Percentiles rank a stretch among this genome's conserved stretches.
Evolutionary conservation across 2,797 vertebrate species (phyloP).

Genomic region (Agapornis canus): DNA sequence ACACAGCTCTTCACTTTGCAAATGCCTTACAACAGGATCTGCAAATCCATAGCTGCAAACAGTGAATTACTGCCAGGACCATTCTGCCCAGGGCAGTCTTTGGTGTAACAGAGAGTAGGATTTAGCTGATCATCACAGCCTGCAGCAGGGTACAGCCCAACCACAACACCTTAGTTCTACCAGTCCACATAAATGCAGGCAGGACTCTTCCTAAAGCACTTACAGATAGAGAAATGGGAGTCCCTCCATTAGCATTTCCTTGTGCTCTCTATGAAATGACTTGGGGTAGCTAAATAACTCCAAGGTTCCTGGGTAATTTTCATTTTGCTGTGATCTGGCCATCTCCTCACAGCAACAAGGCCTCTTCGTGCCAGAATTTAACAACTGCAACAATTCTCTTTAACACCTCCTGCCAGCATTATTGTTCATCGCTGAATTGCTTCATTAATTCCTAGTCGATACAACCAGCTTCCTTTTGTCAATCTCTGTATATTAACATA

Average conservation of each 20-base stretch:
- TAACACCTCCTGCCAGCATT: conserved; percentile 60
- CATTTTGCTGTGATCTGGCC: neutral
- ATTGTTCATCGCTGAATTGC: conserved; percentile 64
- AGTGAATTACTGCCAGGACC: neutral
- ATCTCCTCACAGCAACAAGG: conserved; percentile 27
- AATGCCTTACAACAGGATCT: neutral
- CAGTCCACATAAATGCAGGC: rapidly evolving
- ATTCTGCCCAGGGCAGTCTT: neutral
- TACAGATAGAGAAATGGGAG: neutral
- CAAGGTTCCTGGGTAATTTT: neutral
- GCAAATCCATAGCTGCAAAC: neutral
- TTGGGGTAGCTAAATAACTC: neutral
- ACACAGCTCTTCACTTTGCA: neutral
- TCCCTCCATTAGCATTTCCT: neutral
- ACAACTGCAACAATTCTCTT: conserved; percentile 61
- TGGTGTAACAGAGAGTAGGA: rapidly evolving
- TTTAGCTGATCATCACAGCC: neutral
- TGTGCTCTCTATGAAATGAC: neutral
- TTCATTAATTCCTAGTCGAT: conserved; percentile 69
- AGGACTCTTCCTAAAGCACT: neutral
- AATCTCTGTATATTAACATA: conserved; percentile 64
- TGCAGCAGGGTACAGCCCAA: neutral
- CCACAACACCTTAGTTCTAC: rapidly evolving
- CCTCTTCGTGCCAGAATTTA: conserved; percentile 51
- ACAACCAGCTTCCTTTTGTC: conserved; percentile 64